Evolutionary conservation across 2,888 invertebrate species (phyloP), one percentile per base, ranked within the genome.

Genomic region (Hipparchia sbordonii): DNA sequence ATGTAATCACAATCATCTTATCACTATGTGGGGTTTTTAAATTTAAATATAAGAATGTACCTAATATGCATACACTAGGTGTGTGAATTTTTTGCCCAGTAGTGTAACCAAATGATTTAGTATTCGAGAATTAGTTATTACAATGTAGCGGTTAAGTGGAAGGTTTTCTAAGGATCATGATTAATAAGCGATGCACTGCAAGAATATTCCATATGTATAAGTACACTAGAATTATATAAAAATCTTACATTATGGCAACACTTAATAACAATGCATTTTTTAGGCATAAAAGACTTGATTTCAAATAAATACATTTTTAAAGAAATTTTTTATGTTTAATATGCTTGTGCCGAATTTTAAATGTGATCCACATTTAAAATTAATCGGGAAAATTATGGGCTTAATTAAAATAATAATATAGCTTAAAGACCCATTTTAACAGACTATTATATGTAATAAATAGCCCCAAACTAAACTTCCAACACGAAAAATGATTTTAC

Each of bases 111-210:
- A 76, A 72, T 76, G 72, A 73, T 77, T 76, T 82, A 87, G 84
- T 84, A 82, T 84, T 84, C 81, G 80, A 82, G 76, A 81, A 82
- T 82, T 87, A 85, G 84, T 80, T 72, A 81, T 81, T 80, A 81
- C 76, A 76, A 57, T 67, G 54, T 89, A 88, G 83, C 72, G 76
- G 63, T 82, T 86, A 89, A 89, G 87, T 80, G 79, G 85, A 82
- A 79, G 81, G 77, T 82, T 82, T 82, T 81, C 77, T 82, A 81
- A 80, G 76, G 79, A 81, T 79, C 79, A 79, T 78, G 73, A 76
- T 61, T 78, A 61, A 75, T 79, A 81, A 79, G 79, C 76, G 76
- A 70, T 79, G 82, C 81, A 82, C 80, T 78, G 77, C 78, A 77
- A 79, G 13, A 81, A 75, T 78, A 82, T 82, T 83, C 82, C 81